Evolutionary conservation across 2,113 vertebrate species (phyloP).

Genomic region (Hyperopisus bebe): DNA sequence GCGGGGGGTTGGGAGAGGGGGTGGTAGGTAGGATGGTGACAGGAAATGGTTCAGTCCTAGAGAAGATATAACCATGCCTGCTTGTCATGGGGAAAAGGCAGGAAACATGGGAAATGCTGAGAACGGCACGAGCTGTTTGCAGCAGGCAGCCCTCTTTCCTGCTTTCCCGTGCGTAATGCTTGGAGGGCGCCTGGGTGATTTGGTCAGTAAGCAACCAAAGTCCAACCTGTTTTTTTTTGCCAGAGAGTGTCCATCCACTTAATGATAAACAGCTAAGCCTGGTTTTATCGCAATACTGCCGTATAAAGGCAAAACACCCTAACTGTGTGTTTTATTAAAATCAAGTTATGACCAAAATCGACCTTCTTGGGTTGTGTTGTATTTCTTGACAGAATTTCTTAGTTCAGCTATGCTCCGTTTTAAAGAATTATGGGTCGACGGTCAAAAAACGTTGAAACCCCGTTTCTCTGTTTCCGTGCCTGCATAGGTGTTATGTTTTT

Average conservation of each 20-base stretch:
- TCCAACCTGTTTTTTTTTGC: neutral
- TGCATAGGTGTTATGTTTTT: neutral
- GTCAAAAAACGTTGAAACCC: neutral
- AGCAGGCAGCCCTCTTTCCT: neutral
- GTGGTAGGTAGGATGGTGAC: neutral
- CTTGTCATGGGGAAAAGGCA: neutral
- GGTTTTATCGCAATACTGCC: neutral
- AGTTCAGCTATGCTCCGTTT: neutral
- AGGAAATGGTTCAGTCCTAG: conserved; percentile 17
- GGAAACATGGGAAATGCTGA: conserved; percentile 12
- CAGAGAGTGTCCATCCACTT: neutral
- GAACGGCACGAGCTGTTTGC: neutral
- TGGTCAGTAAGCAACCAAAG: neutral
- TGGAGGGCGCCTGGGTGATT: neutral
- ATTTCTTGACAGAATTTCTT: neutral
- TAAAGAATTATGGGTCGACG: neutral
- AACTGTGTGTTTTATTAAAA: neutral
- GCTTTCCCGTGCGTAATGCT: neutral
- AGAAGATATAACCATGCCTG: neutral
- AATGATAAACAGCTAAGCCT: neutral
- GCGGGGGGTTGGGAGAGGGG: neutral
- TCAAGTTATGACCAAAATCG: neutral
- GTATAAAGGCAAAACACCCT: neutral
- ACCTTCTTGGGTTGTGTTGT: neutral
- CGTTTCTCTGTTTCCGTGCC: neutral